phyloP scores from a whole-genome alignment of 2,797 vertebrate genomes.

The Cuniculus paca region DNA sequence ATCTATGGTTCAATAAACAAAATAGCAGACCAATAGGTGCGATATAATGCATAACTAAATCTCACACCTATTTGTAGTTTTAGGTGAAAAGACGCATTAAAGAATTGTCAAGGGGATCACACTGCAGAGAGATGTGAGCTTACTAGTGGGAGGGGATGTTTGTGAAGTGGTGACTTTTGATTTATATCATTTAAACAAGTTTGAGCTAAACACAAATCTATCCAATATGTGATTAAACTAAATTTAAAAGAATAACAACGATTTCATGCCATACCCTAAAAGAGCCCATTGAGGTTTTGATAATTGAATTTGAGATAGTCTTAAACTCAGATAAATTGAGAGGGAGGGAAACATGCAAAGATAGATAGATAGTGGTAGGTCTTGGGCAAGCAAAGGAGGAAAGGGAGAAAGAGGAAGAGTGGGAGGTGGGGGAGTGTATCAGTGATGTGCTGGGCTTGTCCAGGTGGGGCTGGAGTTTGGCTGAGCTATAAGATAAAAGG shows the following conservation, averaged over 20 bases:
- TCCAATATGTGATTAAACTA: not conserved
- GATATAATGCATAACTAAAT: not conserved
- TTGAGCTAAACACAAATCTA: slow-evolving; percentile 35
- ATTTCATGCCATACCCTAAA: not conserved
- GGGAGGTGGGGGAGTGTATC: not conserved
- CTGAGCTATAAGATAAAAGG: not conserved
- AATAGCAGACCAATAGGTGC: not conserved
- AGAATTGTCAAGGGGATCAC: not conserved
- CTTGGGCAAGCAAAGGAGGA: too few species aligned
- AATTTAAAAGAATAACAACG: not conserved
- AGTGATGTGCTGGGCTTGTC: not conserved
- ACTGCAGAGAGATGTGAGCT: not conserved
- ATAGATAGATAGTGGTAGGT: not conserved
- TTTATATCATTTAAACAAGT: not conserved
- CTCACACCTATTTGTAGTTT: not conserved
- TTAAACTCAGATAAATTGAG: not conserved
- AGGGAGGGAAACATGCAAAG: not conserved
- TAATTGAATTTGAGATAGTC: not conserved
- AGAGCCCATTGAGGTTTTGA: not conserved
- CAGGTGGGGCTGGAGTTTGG: not conserved
- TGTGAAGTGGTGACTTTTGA: not conserved
- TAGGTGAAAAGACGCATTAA: not conserved
- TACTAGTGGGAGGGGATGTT: not conserved
- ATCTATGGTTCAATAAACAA: not conserved
- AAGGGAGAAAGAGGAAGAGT: not conserved